phyloP scores from a whole-genome alignment of 2,888 invertebrate genomes.

The Drosophila paranaensis region DNA sequence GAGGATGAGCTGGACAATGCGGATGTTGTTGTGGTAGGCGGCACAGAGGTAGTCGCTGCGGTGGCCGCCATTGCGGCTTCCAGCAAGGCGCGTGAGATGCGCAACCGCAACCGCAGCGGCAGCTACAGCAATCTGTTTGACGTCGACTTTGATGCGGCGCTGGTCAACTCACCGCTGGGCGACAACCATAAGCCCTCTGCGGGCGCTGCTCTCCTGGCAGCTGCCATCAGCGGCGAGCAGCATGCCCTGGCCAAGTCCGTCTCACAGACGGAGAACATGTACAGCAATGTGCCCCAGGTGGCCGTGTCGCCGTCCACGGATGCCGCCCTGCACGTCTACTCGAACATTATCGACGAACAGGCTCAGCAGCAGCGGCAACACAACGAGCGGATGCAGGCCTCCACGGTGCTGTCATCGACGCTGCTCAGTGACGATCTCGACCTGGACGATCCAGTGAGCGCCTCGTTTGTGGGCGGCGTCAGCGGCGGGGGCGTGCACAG shows the following conservation, averaged over 20 bases:
- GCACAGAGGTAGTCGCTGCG: conserved; percentile 83
- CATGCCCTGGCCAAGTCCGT: conserved; percentile 71
- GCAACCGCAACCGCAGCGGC: conserved; percentile 82
- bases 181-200: conserved; percentile 55
- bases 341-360: conserved; percentile 84
- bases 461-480: conserved; percentile 79
- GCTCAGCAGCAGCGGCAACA: conserved; percentile 55
- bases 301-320: conserved; percentile 62
- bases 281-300: conserved; percentile 83
- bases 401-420: conserved; percentile 80
- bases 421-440: conserved; percentile 84
- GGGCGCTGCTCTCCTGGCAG: conserved; percentile 69
- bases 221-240: conserved; percentile 69
- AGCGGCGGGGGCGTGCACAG: conserved; percentile 35
- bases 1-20: conserved; percentile 75
- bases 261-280: conserved; percentile 84
- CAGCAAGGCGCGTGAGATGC: conserved; percentile 78
- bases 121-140: conserved; percentile 85
- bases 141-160: conserved; percentile 78
- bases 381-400: conserved; percentile 44
- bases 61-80: conserved; percentile 83
- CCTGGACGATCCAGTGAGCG: conserved; percentile 84
- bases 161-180: conserved; percentile 43
- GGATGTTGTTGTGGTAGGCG: conserved; percentile 80
- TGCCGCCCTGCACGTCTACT: conserved; percentile 83